These are phyloP conservation scores for Anastrepha obliqua DNA, from an alignment of 1,140 invertebrate genomes.

Conservation along the genomic window DNA sequence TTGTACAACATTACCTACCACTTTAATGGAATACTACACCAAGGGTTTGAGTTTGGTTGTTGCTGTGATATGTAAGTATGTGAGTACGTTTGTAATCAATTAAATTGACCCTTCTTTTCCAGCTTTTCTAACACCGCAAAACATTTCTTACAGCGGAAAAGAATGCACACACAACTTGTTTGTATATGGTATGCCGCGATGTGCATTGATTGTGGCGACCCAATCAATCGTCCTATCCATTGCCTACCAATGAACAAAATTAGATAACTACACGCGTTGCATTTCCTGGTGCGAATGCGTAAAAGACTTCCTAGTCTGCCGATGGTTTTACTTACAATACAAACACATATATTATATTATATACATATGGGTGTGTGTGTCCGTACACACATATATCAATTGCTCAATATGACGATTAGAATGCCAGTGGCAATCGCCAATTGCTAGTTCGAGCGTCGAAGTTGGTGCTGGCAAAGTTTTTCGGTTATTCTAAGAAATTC, in stretches of 20 bases:
- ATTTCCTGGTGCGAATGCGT: slow-evolving; percentile 44
- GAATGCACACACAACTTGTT: not conserved
- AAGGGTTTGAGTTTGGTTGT: not conserved
- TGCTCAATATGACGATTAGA: slow-evolving; percentile 14
- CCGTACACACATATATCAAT: not conserved
- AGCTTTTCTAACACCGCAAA: slow-evolving; percentile 6
- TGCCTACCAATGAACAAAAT: slow-evolving; percentile 15
- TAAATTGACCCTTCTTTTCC: slow-evolving; percentile 18
- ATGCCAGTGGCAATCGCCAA: slow-evolving; percentile 32
- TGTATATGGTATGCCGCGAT: not conserved
- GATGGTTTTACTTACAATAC: not conserved
- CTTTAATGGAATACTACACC: not conserved
- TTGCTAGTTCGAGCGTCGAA: not conserved
- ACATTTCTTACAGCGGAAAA: slow-evolving; percentile 18
- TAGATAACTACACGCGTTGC: slow-evolving; percentile 22
- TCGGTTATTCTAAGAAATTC: slow-evolving; percentile 44
- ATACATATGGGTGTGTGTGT: not conserved
- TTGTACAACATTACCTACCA: too few relatives aligned
- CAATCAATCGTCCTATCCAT: slow-evolving; percentile 19
- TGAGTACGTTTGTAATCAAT: slow-evolving; percentile 4
- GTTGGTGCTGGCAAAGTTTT: slow-evolving; percentile 14
- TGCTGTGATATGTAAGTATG: not conserved
- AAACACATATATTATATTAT: not conserved
- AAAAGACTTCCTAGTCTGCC: slow-evolving; percentile 39
- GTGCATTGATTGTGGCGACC: slow-evolving; percentile 6